Evolutionary conservation across 2,888 invertebrate species (phyloP).

Genomic region (Pyrocoelia pectoralis): DNA sequence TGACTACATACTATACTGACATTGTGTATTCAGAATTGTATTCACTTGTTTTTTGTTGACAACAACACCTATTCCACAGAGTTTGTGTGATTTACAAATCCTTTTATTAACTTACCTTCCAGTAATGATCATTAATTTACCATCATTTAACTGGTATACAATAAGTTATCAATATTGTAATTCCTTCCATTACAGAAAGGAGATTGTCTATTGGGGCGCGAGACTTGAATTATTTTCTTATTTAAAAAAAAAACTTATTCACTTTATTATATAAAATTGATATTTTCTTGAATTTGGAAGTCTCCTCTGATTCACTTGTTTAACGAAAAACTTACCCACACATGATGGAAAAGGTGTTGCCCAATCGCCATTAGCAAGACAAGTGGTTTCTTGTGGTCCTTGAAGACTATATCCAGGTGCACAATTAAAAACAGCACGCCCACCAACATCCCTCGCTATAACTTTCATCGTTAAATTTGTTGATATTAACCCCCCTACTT

Average conservation of each 20-base stretch:
- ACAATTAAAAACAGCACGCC: slow-evolving; percentile 82
- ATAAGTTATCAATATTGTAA: too few species aligned
- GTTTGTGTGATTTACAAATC: too few species aligned
- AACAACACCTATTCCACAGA: too few species aligned
- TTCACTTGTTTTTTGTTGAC: too few species aligned
- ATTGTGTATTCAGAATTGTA: too few species aligned
- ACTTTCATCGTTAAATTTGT: slow-evolving; percentile 75
- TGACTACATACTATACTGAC: too few species aligned
- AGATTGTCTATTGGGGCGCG: too few species aligned
- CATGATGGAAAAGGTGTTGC: slow-evolving; percentile 79
- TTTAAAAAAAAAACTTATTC: not conserved
- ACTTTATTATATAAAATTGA: slow-evolving; percentile 1
- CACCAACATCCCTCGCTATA: slow-evolving; percentile 81
- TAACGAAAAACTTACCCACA: slow-evolving; percentile 62
- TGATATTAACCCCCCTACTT: slow-evolving; percentile 66
- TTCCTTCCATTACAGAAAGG: too few species aligned
- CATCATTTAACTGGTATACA: too few species aligned
- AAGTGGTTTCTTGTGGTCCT: slow-evolving; percentile 78
- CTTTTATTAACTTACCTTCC: too few species aligned
- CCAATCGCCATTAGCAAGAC: slow-evolving; percentile 82
- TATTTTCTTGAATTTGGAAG: not conserved
- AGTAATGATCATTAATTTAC: too few species aligned
- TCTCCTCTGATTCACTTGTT: not conserved
- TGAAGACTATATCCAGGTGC: slow-evolving; percentile 78
- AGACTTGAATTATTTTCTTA: too few species aligned